Percentiles rank a stretch among this genome's conserved stretches.
Conservation (phyloP, 2,113 vertebrate species). For the Indicator indicator region DNA sequence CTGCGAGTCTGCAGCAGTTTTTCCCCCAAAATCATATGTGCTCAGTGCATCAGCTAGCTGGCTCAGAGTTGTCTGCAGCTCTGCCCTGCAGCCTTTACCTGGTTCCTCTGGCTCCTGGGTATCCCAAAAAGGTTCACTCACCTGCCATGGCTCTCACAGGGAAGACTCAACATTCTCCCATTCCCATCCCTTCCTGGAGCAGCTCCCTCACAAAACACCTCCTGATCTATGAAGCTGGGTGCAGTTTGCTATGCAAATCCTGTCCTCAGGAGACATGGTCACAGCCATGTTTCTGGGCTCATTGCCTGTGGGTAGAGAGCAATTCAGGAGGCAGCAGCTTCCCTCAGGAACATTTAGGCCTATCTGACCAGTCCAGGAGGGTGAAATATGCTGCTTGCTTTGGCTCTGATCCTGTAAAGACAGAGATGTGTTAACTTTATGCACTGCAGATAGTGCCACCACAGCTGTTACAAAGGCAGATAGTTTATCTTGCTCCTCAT, state of each 20-base stretch:
- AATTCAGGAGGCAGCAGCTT: not conserved
- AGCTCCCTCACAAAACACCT: not conserved
- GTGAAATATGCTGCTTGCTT: not conserved
- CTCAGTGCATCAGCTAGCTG: too few species aligned
- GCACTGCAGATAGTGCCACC: not conserved
- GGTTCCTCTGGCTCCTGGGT: accelerated
- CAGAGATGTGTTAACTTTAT: not conserved
- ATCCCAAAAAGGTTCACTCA: not conserved
- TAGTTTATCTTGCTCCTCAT: not conserved
- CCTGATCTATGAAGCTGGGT: accelerated
- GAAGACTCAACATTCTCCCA: not conserved
- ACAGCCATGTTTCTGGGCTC: not conserved
- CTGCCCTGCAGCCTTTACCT: not conserved
- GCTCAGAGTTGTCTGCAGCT: not conserved
- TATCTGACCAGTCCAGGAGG: not conserved
- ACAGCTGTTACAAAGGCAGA: not conserved
- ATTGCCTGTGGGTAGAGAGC: not conserved
- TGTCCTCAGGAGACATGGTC: accelerated
- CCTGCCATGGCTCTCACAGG: too few species aligned
- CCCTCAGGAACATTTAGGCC: not conserved
- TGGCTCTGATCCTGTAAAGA: not conserved
- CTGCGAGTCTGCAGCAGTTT: not conserved
- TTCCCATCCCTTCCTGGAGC: accelerated
- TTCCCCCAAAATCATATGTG: not conserved
- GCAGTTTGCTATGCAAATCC: not conserved